Conservation (phyloP, 2,888 invertebrate genomes). For the Xanthostigma xanthostigma region DNA sequence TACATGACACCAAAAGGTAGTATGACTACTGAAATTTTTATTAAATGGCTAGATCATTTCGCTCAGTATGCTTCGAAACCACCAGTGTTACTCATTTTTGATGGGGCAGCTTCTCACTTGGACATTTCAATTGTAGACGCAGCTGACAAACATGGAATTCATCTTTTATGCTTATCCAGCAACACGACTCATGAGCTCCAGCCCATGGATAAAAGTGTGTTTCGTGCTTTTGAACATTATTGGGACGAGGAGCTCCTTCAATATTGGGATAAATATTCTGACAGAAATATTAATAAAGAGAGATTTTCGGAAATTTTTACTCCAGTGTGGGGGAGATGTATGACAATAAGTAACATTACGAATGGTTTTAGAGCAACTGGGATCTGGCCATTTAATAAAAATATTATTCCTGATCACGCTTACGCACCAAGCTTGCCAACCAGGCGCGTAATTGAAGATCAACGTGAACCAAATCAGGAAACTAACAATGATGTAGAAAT, state of each 20-base stretch:
- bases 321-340: slow-evolving; percentile 16
- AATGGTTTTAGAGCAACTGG: slow-evolving; percentile 17
- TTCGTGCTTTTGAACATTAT: too few species aligned
- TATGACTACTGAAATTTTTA: slow-evolving; percentile 17
- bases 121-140: slow-evolving; percentile 18
- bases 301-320: slow-evolving; percentile 9
- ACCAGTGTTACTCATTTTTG: slow-evolving; percentile 16
- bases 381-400: slow-evolving; percentile 17
- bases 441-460: too few species aligned
- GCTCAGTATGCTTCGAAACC: slow-evolving; percentile 15
- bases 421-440: slow-evolving; percentile 12
- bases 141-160: slow-evolving; percentile 17
- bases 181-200: slow-evolving; percentile 24
- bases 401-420: slow-evolving; percentile 16
- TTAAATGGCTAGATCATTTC: slow-evolving; percentile 16
- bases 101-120: slow-evolving; percentile 19
- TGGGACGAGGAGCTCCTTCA: too few species aligned
- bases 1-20: slow-evolving; percentile 17
- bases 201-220: slow-evolving; percentile 12
- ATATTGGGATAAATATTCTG: too few species aligned
- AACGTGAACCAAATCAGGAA: too few species aligned
- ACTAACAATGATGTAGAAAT: too few species aligned
- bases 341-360: slow-evolving; percentile 16
- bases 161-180: slow-evolving; percentile 21
- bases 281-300: too few species aligned